Conservation (phyloP, 2,888 invertebrate species). For the Lampropteryx suffumata region DNA sequence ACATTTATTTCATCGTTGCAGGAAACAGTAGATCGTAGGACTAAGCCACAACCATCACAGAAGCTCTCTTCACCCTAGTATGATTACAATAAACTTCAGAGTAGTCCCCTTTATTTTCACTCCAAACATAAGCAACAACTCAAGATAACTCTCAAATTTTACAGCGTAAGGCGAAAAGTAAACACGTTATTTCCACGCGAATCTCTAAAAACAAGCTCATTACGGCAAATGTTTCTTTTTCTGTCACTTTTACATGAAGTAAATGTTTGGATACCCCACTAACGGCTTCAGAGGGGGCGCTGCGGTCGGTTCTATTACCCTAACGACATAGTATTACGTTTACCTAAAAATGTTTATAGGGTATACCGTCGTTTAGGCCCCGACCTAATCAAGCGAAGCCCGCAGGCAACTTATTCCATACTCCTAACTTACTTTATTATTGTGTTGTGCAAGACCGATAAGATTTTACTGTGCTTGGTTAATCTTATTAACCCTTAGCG, state of each 20-base stretch:
- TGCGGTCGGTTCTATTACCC: constrained; percentile 72
- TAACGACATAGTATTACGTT: constrained; percentile 78
- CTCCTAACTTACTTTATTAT: constrained; percentile 34
- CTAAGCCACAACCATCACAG: background rate
- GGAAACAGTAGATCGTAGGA: too few relatives aligned
- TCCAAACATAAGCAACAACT: constrained; percentile 20
- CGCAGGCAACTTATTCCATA: constrained; percentile 50
- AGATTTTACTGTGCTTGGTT: constrained; percentile 29
- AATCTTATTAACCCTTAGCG: constrained; percentile 31
- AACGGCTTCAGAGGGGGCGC: constrained; percentile 38
- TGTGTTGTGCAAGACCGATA: constrained; percentile 33
- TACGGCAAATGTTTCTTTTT: constrained; percentile 42
- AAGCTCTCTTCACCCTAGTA: constrained; percentile 3
- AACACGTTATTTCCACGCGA: constrained; percentile 24
- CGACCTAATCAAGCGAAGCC: constrained; percentile 71
- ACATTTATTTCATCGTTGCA: too few relatives aligned
- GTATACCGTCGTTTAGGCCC: constrained; percentile 59
- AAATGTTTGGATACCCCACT: constrained; percentile 39
- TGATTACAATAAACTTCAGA: constrained; percentile 13
- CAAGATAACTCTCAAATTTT: constrained; percentile 21
- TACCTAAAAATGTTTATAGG: constrained; percentile 77
- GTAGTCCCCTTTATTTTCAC: constrained; percentile 19
- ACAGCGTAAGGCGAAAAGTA: constrained; percentile 22
- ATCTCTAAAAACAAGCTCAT: constrained; percentile 31
- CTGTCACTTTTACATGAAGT: constrained; percentile 49